Base-by-base conservation (phyloP, 1,140 invertebrate species). In the Drosophila lini region DNA sequence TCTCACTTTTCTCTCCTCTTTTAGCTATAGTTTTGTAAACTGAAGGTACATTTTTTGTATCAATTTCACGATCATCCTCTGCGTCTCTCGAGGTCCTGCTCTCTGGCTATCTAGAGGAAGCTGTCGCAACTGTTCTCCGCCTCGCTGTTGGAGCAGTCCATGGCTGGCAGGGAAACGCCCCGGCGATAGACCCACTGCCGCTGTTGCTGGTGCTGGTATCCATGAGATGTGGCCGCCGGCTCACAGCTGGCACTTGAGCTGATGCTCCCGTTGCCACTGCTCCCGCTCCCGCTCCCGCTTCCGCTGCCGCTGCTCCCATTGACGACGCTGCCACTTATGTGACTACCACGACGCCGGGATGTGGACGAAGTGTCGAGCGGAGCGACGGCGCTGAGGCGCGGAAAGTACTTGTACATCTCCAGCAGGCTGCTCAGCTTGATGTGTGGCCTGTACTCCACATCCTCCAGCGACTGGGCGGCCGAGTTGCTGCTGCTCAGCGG, bases 401-500 rank as follows among this genome's bases (percentile, higher is more conserved):
- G 90, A 56, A 91, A 91, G 47, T 89, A 92, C 67, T 92, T 90
- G 75, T 88, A 92, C 11, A 92, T 45, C 34, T 92, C 91, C 47
- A 91, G 62, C n/a, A 92, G 68, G 74, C 74, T 91, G 34, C 73
- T 68, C n/a, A 92, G 69, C 53, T 73, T 85, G 6, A 85, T 53
- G 32, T 92, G 81, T 25, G 91, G 91, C 56, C 69, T 78, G 42
- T 91, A 81, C 45, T 81, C 56, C 13, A 91, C 81, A 78, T 78
- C 90, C 45, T 70, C 75, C 34, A 88, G 70, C 48, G 76, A 80
- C 41, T 81, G 78, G 0, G 82, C 77, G 1, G 76, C 84, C 7
- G 61, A 56, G 56, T 68, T 84, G 65, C 73, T 77, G 68, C 63
- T 75, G 63, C 65, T 90, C 28, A 95, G 81, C 10, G 96, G 95